Evolutionary conservation across 2,113 vertebrate species (phyloP), one percentile per base, ranked within the genome.

Genomic region (Saccopteryx bilineata): DNA sequence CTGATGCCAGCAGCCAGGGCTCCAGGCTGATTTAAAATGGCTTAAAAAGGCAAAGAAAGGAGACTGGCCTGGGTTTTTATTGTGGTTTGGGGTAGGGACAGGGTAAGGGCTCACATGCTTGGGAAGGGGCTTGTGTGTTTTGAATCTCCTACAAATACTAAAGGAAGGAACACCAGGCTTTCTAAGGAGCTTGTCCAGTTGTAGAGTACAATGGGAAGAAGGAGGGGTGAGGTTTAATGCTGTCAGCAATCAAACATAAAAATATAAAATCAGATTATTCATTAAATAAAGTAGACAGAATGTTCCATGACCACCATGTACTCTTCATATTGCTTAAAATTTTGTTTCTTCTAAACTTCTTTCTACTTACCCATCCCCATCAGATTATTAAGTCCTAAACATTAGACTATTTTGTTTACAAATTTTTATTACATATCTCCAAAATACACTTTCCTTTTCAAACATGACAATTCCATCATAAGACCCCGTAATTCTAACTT

Each of bases 401-500:
- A 31, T 63, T 33, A 68, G 21, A 82, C 17, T 11, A 82, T 65
- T 88, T 96, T 74, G 1, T 54, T 33, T 86, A 76, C 85, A 52
- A 90, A 86, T 74, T 71, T 93, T 97, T 3, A 78, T 7, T 58
- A 23, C 9, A 1, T 78, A 39, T n/a, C 33, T 88, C n/a, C 28
- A 91, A 91, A 83, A 52, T 48, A 78, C 7, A 46, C 9, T 10
- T 96, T 93, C 1, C 21, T 82, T 97, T 80, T 89, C 14, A 72
- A 82, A 82, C 15, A 66, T 11, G 46, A 65, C 28, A 58, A 33
- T 54, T 46, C 68, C 48, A 65, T 78, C 33, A 85, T 24, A 46
- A 74, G 26, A n/a, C 1, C n/a, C 54, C 87, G 87, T 5, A 80
- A 71, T 54, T 26, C 58, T 0, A 90, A 31, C 15, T 39, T 39